Conservation (phyloP, 2,888 invertebrate species). For the Noctua janthina region DNA sequence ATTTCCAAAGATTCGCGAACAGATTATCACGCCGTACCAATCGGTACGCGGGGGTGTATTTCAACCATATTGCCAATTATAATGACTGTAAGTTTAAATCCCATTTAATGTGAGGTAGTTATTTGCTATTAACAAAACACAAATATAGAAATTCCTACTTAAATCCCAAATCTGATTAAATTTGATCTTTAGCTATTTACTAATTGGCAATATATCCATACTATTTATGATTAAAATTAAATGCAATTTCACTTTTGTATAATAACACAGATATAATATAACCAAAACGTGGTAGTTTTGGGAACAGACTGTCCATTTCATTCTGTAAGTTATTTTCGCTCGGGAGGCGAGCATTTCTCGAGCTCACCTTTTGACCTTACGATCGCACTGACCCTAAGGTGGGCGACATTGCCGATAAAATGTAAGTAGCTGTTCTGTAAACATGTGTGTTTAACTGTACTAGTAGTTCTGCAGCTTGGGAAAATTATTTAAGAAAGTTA, state of each 20-base stretch:
- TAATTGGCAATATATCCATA: background rate
- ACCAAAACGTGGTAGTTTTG: constrained; percentile 15
- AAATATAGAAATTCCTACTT: background rate
- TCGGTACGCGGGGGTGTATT: background rate
- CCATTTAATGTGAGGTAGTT: background rate
- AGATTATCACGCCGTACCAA: background rate
- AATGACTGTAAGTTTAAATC: background rate
- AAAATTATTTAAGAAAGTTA: constrained; percentile 20
- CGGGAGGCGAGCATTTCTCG: constrained; percentile 29
- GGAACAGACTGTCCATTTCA: constrained; percentile 39
- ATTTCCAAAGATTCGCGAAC: background rate
- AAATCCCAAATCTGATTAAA: constrained; percentile 2
- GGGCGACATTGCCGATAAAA: constrained; percentile 36
- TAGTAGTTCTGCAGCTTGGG: background rate
- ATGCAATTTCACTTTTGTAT: background rate
- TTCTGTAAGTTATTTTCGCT: constrained; percentile 31
- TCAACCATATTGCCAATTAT: background rate
- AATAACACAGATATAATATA: constrained; percentile 2
- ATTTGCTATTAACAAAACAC: background rate
- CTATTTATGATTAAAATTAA: background rate
- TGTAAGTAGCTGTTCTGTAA: constrained; percentile 25
- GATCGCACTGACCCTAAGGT: constrained; percentile 16
- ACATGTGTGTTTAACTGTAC: constrained; percentile 34
- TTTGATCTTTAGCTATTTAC: background rate
- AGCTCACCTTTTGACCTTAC: constrained; percentile 55